Evolutionary conservation across 2,797 vertebrate species (phyloP).

Genomic region (Coreius guichenoti): DNA sequence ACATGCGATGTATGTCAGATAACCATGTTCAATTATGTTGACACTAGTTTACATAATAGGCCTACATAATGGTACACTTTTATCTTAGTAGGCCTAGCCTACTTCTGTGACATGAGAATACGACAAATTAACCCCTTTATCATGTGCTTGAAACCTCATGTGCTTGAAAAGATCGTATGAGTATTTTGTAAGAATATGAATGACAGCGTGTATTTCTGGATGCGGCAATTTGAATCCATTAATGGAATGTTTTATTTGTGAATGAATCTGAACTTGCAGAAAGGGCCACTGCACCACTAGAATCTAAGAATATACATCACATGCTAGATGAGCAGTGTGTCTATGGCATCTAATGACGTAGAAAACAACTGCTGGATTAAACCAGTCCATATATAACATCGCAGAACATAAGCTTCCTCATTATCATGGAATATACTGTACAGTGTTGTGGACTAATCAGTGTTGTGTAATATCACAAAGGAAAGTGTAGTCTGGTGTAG

Average conservation of each 20-base stretch:
- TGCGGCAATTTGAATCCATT: not conserved
- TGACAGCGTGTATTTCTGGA: not conserved
- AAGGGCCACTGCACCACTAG: not conserved
- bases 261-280: not conserved
- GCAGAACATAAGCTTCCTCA: not conserved
- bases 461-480: slow-evolving; percentile 18
- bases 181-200: not conserved
- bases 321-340: not conserved
- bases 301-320: not conserved
- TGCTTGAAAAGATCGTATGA: not conserved
- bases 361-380: not conserved
- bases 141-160: not conserved
- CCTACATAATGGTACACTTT: not conserved
- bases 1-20: not conserved
- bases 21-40: not conserved
- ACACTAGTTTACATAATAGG: not conserved
- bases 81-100: not conserved
- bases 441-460: not conserved
- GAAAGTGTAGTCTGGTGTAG: not conserved
- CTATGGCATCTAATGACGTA: not conserved
- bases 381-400: slow-evolving; percentile 6
- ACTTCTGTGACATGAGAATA: not conserved
- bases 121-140: not conserved
- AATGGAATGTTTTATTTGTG: not conserved
- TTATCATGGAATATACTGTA: not conserved